Evolutionary conservation across 1,140 invertebrate species (phyloP).

Genomic region (Venustaconcha ellipsiformis): DNA sequence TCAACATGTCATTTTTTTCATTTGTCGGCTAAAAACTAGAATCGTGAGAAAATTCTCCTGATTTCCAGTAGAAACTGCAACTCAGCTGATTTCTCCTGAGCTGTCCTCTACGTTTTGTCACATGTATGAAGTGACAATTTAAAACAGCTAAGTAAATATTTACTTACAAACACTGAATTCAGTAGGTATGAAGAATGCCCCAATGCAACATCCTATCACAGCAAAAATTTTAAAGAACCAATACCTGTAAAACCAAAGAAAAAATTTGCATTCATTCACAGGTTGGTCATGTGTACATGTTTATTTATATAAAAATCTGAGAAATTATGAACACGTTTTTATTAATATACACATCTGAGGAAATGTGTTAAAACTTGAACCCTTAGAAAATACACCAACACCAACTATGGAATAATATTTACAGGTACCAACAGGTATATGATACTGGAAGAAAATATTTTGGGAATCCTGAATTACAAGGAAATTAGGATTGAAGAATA

Average conservation of each 20-base stretch:
- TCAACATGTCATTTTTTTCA: no score
- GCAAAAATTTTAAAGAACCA: conserved; percentile 97
- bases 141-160: not conserved
- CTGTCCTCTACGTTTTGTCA: no score
- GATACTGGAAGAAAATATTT: no score
- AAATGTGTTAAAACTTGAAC: not conserved
- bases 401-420: not conserved
- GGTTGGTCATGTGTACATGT: not conserved
- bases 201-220: conserved; percentile 91
- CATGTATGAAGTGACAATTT: no score
- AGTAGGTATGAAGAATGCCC: conserved; percentile 83
- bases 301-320: not conserved
- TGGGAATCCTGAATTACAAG: no score
- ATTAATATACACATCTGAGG: not conserved
- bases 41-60: no score
- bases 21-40: no score
- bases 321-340: no score
- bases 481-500: no score
- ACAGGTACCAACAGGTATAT: not conserved
- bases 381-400: not conserved
- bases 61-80: no score
- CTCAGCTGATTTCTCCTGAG: no score
- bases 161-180: conserved; percentile 55
- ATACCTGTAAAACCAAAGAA: conserved; percentile 75
- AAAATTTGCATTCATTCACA: conserved; percentile 1